Evolutionary conservation across 2,888 invertebrate species (phyloP).

Genomic region (Fabriciana adippe): DNA sequence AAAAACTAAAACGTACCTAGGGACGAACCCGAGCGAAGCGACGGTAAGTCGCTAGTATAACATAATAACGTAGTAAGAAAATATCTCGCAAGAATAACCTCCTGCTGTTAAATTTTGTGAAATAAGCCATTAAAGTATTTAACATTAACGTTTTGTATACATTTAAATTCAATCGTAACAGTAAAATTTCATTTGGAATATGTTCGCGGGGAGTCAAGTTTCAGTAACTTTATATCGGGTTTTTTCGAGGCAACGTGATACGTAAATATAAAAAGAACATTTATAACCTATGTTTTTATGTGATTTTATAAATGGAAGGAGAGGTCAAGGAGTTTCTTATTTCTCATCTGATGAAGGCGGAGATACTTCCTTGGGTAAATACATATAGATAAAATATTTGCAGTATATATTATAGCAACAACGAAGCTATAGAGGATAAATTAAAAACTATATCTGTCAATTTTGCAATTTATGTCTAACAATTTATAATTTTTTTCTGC

Average conservation of each 20-base stretch:
- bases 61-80: too few relatives aligned
- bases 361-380: too few relatives aligned
- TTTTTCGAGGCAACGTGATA: constrained; percentile 54
- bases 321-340: neutral
- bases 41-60: too few relatives aligned
- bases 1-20: too few relatives aligned
- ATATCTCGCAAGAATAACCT: neutral
- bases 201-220: constrained; percentile 42
- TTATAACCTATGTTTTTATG: constrained; percentile 48
- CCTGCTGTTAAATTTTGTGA: neutral
- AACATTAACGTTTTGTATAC: constrained; percentile 7
- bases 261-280: constrained; percentile 51
- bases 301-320: constrained; percentile 35
- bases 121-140: neutral
- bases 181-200: constrained; percentile 42
- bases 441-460: too few relatives aligned
- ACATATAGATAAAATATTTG: too few relatives aligned
- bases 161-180: constrained; percentile 23
- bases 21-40: too few relatives aligned
- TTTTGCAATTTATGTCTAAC: too few relatives aligned
- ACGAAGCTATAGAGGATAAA: too few relatives aligned
- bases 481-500: too few relatives aligned
- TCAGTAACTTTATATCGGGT: constrained; percentile 50
- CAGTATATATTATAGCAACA: too few relatives aligned
- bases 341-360: neutral